Percentiles rank a stretch among this genome's conserved stretches.
These are phyloP conservation scores for Oceanodroma leucorhoa DNA, from an alignment of 2,797 vertebrate species.

Conservation along the genomic window DNA sequence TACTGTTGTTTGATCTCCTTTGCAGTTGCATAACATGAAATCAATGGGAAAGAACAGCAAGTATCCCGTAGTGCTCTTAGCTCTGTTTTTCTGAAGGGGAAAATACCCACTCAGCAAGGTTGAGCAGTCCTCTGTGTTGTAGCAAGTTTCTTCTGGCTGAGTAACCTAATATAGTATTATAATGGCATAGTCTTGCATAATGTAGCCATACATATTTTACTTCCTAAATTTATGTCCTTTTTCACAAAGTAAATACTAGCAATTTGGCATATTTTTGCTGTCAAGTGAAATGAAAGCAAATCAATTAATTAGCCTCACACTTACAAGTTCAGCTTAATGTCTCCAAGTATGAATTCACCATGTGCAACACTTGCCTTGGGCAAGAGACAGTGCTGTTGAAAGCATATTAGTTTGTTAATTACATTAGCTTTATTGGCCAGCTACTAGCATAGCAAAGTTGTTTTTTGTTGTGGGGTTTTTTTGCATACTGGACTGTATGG, in stretches of 20 bases:
- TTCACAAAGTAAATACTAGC: not conserved
- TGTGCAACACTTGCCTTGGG: not conserved
- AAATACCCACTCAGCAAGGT: not conserved
- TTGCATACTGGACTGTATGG: rapidly evolving
- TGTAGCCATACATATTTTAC: not conserved
- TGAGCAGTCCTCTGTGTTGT: not conserved
- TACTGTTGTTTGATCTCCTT: conserved; percentile 34
- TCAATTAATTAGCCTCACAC: not conserved
- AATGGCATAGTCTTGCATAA: not conserved
- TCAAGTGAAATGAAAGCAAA: not conserved
- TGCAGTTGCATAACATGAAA: conserved; percentile 47
- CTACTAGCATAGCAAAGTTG: not conserved
- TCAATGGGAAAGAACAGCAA: conserved; percentile 28
- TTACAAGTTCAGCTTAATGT: not conserved
- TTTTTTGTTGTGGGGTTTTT: not conserved
- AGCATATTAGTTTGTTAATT: not conserved
- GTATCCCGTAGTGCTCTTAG: not conserved
- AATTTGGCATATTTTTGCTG: not conserved
- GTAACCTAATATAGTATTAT: not conserved
- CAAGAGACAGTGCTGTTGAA: not conserved
- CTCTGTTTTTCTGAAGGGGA: not conserved
- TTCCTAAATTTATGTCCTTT: not conserved
- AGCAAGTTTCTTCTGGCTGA: not conserved
- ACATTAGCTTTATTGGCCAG: not conserved
- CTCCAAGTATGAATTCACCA: not conserved